Evolutionary conservation across 1,140 invertebrate species (phyloP).

Genomic region (Ostrea denselamellosa): DNA sequence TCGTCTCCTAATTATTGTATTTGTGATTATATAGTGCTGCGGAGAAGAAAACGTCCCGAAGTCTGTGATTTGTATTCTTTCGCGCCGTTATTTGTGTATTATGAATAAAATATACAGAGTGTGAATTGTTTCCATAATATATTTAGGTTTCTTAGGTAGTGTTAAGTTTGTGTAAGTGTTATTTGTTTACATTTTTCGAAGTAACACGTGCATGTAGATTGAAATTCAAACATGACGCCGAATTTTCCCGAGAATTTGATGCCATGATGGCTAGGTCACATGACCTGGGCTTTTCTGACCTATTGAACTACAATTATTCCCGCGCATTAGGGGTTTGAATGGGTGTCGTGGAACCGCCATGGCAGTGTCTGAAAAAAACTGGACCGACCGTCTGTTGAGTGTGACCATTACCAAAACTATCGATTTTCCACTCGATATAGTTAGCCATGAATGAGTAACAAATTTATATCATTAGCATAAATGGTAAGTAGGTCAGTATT

Average conservation of each 20-base stretch:
- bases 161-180: background rate
- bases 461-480: conserved; percentile 44
- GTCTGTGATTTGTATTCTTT: conserved; percentile 64
- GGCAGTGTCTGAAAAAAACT: background rate
- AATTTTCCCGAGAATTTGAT: conserved; percentile 70
- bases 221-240: conserved; percentile 74
- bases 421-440: conserved; percentile 49
- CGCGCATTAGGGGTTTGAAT: conserved; percentile 58
- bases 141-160: conserved; percentile 19
- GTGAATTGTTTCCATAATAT: background rate
- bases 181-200: conserved; percentile 45
- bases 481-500: conserved; percentile 64
- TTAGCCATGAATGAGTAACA: conserved; percentile 64
- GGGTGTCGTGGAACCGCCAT: conserved; percentile 14
- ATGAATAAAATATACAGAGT: conserved; percentile 17
- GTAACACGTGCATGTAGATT: conserved; percentile 68
- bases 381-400: background rate
- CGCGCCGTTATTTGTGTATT: conserved; percentile 62
- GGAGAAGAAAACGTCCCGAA: conserved; percentile 67
- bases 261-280: conserved; percentile 75
- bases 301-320: conserved; percentile 73
- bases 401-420: conserved; percentile 19
- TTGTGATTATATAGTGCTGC: conserved; percentile 57
- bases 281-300: conserved; percentile 71
- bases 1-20: conserved; percentile 46